phyloP scores from a whole-genome alignment of 2,888 invertebrate species.

The Oscheius myriophilus region DNA sequence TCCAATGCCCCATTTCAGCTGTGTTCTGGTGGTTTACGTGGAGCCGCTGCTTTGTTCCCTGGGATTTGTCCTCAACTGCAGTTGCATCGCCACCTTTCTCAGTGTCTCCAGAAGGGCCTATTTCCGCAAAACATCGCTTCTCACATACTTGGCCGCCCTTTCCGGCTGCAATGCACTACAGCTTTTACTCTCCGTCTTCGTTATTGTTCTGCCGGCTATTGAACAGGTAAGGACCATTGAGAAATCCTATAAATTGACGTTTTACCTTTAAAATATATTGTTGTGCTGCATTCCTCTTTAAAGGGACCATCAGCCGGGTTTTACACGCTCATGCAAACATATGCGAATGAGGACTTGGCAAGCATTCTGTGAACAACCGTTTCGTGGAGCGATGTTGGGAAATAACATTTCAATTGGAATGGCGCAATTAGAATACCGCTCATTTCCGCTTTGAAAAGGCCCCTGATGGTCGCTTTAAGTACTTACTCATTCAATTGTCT shows the following conservation, averaged over 20 bases:
- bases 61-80: conserved; percentile 54
- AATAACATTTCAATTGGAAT: too few species aligned
- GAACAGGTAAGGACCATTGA: conserved; percentile 46
- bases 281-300: too few species aligned
- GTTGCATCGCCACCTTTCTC: conserved; percentile 51
- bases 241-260: too few species aligned
- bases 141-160: conserved; percentile 55
- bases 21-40: conserved; percentile 53
- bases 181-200: conserved; percentile 57
- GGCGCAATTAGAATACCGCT: too few species aligned
- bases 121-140: conserved; percentile 61
- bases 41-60: conserved; percentile 58
- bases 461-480: too few species aligned
- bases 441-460: too few species aligned
- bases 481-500: background rate
- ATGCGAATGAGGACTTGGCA: too few species aligned
- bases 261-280: too few species aligned
- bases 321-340: too few species aligned
- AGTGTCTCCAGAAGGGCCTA: conserved; percentile 46
- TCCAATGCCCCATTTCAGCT: conserved; percentile 40
- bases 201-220: conserved; percentile 57
- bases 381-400: too few species aligned
- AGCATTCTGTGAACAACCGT: too few species aligned
- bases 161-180: conserved; percentile 60
- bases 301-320: too few species aligned